A percentile compares a stretch with the other conserved stretches of the same genome.
Evolutionary conservation across 2,888 invertebrate species (phyloP).

Genomic region (Diaphora mendica): DNA sequence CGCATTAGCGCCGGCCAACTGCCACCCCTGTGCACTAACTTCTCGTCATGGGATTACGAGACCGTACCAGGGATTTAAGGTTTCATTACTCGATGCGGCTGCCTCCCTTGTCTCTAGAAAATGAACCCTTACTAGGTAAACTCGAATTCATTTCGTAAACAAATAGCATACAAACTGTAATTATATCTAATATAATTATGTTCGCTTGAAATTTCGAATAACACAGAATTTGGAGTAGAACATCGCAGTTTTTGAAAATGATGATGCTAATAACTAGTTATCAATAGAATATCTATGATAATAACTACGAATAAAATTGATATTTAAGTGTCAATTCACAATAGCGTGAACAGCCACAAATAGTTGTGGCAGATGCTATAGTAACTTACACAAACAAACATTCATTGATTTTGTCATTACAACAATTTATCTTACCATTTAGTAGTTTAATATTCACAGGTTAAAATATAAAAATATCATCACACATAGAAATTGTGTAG

Average conservation of each 20-base stretch:
- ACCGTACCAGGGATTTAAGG: slow-evolving; percentile 86
- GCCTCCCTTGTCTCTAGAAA: slow-evolving; percentile 52
- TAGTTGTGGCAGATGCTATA: no score
- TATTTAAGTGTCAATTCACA: not conserved
- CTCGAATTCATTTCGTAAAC: slow-evolving; percentile 27
- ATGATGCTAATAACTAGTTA: not conserved
- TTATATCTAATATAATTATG: not conserved
- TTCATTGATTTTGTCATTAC: no score
- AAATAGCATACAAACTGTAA: not conserved
- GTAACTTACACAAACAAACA: no score
- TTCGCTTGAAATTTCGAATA: not conserved
- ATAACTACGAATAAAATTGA: not conserved
- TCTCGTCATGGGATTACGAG: slow-evolving; percentile 85
- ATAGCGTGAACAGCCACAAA: no score
- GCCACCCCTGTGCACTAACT: slow-evolving; percentile 75
- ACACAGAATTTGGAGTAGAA: not conserved
- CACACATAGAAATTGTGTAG: not conserved
- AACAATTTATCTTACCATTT: no score
- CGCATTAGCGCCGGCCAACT: slow-evolving; percentile 84
- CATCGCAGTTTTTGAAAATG: not conserved
- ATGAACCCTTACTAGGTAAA: slow-evolving; percentile 46
- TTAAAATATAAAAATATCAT: no score
- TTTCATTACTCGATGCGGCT: slow-evolving; percentile 80
- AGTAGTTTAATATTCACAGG: no score
- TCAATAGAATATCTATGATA: not conserved